These are phyloP conservation scores for Stegana nigrithorax DNA, from an alignment of 2,888 invertebrate species.

Conservation along the genomic window DNA sequence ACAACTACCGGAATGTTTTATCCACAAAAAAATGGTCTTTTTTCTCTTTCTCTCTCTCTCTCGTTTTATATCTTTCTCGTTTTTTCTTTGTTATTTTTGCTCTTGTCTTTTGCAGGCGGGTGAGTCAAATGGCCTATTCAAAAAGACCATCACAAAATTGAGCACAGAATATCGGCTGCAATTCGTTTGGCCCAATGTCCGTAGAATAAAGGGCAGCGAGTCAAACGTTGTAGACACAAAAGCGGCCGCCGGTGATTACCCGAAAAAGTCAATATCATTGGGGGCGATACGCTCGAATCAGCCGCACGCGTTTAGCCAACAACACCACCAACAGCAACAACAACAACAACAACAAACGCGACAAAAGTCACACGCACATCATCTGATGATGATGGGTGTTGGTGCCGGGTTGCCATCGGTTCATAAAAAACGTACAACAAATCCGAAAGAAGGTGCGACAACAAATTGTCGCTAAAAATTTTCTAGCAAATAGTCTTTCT, in stretches of 20 bases:
- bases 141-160: conserved; percentile 79
- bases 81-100: conserved; percentile 44
- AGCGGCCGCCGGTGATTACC: conserved; percentile 68
- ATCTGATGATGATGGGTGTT: conserved; percentile 45
- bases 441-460: conserved; percentile 70
- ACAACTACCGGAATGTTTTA: no score
- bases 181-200: conserved; percentile 85
- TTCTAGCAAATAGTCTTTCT: conserved; percentile 57
- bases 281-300: conserved; percentile 80
- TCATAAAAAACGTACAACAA: conserved; percentile 76
- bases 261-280: conserved; percentile 89
- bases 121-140: conserved; percentile 77
- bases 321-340: no score
- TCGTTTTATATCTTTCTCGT: not conserved
- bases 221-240: conserved; percentile 70
- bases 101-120: conserved; percentile 70
- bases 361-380: conserved; percentile 51
- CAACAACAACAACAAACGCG: conserved; percentile 38
- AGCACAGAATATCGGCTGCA: conserved; percentile 90
- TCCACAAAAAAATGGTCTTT: no score
- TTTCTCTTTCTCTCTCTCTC: not conserved
- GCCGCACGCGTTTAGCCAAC: no score
- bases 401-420: conserved; percentile 71
- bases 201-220: conserved; percentile 69
- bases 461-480: conserved; percentile 65